These are phyloP conservation scores for Medauroidea extradentata DNA, from an alignment of 1,140 invertebrate genomes.

Conservation along the genomic window DNA sequence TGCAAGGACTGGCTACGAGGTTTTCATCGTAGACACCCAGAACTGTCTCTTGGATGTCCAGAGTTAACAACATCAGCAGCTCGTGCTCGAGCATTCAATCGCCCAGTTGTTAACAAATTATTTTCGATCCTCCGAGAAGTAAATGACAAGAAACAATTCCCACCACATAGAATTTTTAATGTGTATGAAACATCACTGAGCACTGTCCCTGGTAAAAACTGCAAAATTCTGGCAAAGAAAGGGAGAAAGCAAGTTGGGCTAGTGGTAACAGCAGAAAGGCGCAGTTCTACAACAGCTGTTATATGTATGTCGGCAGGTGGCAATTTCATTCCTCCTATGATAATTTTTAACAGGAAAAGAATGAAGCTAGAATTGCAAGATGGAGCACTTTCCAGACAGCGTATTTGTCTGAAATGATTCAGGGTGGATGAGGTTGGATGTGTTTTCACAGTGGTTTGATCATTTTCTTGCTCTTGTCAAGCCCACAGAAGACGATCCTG, in stretches of 20 bases:
- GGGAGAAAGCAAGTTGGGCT: conserved; percentile 28
- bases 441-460: conserved; percentile 20
- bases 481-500: conserved; percentile 20
- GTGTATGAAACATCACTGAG: conserved; percentile 38
- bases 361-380: conserved; percentile 21
- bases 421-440: conserved; percentile 20
- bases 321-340: conserved; percentile 30
- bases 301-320: conserved; percentile 28
- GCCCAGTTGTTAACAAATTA: conserved; percentile 19
- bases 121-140: conserved; percentile 17
- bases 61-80: conserved; percentile 18
- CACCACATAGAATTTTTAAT: conserved; percentile 33
- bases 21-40: conserved; percentile 39
- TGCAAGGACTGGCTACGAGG: conserved; percentile 36
- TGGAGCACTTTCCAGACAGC: conserved; percentile 22
- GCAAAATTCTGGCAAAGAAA: conserved; percentile 9
- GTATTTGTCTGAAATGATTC: conserved; percentile 17
- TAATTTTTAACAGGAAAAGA: conserved; percentile 7
- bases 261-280: conserved; percentile 24
- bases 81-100: conserved; percentile 26
- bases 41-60: conserved; percentile 14
- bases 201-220: conserved; percentile 26
- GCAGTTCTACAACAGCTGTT: conserved; percentile 23
- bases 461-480: conserved; percentile 23
- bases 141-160: conserved; percentile 10